Evolutionary conservation across 2,113 vertebrate species (phyloP), one percentile per base, ranked within the genome.

Genomic region (Scytalopus superciliaris): DNA sequence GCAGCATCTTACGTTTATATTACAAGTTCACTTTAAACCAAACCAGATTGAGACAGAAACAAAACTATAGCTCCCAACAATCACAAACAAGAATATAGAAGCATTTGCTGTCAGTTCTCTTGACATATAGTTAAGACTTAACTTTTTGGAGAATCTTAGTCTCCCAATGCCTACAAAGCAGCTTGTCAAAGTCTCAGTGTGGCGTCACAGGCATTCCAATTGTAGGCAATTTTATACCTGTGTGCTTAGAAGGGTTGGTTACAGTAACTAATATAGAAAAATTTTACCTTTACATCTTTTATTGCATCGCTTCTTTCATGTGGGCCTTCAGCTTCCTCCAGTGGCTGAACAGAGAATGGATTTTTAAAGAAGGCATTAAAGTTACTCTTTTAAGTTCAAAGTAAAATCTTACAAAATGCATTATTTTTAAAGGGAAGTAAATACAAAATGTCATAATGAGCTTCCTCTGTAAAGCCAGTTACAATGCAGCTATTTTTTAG

Each of bases 261-360:
- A 18, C 17, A 86, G 33, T 17, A 56, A 35, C 5, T 12, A 10
- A 30, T 18, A 91, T 0, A n/a, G 21, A 93, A 91, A 90, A 47
- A 40, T 4, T 39, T 93, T 76, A 98, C 98, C 98, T 98, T 98
- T 37, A 90, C 13, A 39, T 98, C 98, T 91, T 97, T 98, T 16
- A 82, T 27, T 63, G 91, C 24, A 53, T 97, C 97, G 3, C 76
- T 56, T 67, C 86, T 96, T 78, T 96, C 92, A 6, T 84, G 84
- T 23, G 83, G 78, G 66, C 62, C 50, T 90, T 98, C 98, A 31
- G 90, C 84, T 82, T 98, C 98, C 39, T 98, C 96, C 39, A 85
- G 39, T 16, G 97, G 93, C 98, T 98, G 10, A 50, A 94, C 0
- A 84, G 62, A 74, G 59, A 95, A 87, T 81, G 25, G 63, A 82